Conservation (phyloP, 2,113 vertebrate genomes). For the Ifrita kowaldi region DNA sequence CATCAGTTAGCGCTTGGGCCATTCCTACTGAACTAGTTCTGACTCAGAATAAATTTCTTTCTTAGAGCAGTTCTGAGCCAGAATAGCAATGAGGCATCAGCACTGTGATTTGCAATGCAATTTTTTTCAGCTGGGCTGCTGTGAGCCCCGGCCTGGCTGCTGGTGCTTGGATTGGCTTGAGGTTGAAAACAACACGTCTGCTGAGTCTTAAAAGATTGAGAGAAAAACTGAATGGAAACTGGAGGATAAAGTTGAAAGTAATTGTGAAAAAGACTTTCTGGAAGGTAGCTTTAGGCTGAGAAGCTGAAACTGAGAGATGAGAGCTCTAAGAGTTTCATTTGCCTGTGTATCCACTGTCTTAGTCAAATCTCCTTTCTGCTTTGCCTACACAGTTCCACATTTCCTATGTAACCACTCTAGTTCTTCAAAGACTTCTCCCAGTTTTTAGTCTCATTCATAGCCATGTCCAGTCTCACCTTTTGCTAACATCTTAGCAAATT, state of each 20-base stretch:
- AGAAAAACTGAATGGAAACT: not conserved
- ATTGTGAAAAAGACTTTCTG: not conserved
- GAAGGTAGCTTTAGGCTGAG: not conserved
- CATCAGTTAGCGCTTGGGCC: not conserved
- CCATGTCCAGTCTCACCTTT: not conserved
- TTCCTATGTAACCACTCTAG: not conserved
- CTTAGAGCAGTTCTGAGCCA: not conserved
- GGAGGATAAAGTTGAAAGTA: not conserved
- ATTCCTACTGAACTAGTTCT: not conserved
- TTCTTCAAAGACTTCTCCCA: not conserved
- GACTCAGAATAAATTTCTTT: not conserved
- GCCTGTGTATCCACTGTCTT: not conserved
- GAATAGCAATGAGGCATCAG: not conserved
- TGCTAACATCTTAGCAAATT: not conserved
- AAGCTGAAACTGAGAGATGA: not conserved
- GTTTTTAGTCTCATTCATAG: not conserved
- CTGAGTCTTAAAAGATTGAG: not conserved
- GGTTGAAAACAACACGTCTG: not conserved
- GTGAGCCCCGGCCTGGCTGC: not conserved
- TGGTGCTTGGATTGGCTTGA: not conserved
- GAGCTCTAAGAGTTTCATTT: not conserved
- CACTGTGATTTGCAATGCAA: not conserved
- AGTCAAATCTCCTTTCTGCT: not conserved
- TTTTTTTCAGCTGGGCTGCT: not conserved
- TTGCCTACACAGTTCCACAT: not conserved